phyloP scores from a whole-genome alignment of 2,888 invertebrate genomes.

The Ypsolopha scabrella region DNA sequence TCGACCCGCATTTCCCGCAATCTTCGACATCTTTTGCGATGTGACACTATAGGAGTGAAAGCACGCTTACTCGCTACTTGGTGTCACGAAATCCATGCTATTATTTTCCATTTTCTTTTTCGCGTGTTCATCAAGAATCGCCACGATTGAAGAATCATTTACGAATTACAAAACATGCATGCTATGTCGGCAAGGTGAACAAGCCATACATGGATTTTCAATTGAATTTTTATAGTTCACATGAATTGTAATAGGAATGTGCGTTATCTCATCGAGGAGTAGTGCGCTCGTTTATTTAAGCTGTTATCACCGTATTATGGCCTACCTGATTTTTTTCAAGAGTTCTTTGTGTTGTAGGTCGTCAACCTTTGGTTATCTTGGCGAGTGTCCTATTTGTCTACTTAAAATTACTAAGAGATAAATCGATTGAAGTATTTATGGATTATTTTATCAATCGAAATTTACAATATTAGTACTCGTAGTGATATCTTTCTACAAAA shows the following conservation, averaged over 20 bases:
- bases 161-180: background rate
- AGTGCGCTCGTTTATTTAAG: background rate
- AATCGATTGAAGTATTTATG: too few relatives aligned
- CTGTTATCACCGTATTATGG: constrained; percentile 10
- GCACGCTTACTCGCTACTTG: background rate
- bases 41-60: constrained; percentile 8
- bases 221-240: background rate
- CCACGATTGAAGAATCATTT: background rate
- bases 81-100: background rate
- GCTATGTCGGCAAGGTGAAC: background rate
- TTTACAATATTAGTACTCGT: too few relatives aligned
- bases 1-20: constrained; percentile 29
- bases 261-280: background rate
- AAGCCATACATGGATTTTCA: background rate
- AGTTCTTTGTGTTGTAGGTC: constrained; percentile 39
- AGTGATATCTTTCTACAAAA: too few relatives aligned
- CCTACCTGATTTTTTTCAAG: constrained; percentile 32
- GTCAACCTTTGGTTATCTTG: constrained; percentile 39
- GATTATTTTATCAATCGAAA: too few relatives aligned
- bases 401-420: constrained; percentile 10
- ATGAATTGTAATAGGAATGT: constrained; percentile 1
- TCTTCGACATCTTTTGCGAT: constrained; percentile 2
- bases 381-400: constrained; percentile 34
- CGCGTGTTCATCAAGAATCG: background rate
- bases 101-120: background rate